Evolutionary conservation across 2,888 invertebrate species (phyloP), one percentile per base, ranked within the genome.

Genomic region (Pachymerium ferrugineum): DNA sequence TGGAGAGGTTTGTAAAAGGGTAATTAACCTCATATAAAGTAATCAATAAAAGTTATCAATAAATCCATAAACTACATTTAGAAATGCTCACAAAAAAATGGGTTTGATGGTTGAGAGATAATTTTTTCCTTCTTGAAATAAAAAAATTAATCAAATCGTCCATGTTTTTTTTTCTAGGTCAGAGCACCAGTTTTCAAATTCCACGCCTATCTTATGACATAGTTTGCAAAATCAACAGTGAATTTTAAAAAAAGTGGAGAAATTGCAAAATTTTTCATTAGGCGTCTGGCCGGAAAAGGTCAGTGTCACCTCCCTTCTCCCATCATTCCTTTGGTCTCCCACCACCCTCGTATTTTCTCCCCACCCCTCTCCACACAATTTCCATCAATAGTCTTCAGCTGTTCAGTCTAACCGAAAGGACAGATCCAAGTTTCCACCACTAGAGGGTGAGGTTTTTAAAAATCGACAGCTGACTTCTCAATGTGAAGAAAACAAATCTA

Each of bases 221-320:
- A 62, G 28, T 62, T 62, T 62, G 25, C 62, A 62, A 5, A 25
- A 62, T 62, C 19, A 19, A 62, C 10, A 10, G 12, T 28, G 0
- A 62, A 38, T 6, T 38, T 38, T 38, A n/a, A 8, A 47, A 47
- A 19, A 19, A 22, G 12, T 28, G 16, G 3, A 62, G 28, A 62
- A 14, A 25, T 62, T 62, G 62, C 62, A 28, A 22, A 62, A 62
- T 62, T 62, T 54, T 62, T 5, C 47, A 62, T 14, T 25, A 28
- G 25, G 25, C 28, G 62, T 62, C 62, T 62, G 62, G 62, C 62
- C 62, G 62, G 62, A 62, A 62, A 62, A 62, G 62, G 62, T 62
- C 62, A 62, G 25, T 62, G 62, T 62, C 62, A 62, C 62, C 62
- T 62, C 62, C 62, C 62, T 10, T 28, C 62, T 28, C 28, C 62